phyloP scores from a whole-genome alignment of 53 echinoderm and acorn worm species.

The Crossaster papposus region DNA sequence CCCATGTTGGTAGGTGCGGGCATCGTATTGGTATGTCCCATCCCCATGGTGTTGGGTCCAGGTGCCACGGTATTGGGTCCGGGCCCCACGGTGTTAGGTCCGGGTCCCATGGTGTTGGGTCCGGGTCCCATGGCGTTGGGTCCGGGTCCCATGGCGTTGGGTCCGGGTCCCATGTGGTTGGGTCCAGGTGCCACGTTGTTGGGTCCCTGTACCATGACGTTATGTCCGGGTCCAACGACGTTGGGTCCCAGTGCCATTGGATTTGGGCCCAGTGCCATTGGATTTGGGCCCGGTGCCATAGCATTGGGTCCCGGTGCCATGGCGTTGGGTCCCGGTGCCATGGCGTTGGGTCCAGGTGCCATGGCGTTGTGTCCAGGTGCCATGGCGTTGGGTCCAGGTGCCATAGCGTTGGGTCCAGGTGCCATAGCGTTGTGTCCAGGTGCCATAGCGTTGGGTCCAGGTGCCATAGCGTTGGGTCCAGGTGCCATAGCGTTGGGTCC shows the following conservation, averaged over 20 bases:
- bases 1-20: constrained; percentile 5
- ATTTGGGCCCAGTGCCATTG: constrained; percentile 4
- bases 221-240: background rate
- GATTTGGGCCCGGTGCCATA: constrained; percentile 9
- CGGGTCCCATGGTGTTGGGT: constrained; percentile 8
- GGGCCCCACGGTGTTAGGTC: background rate
- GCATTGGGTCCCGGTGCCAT: too few species aligned
- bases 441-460: background rate
- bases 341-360: background rate
- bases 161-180: constrained; percentile 9
- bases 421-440: constrained; percentile 9
- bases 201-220: background rate
- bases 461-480: background rate
- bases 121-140: background rate
- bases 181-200: constrained; percentile 9
- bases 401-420: constrained; percentile 4
- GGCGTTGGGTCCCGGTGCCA: too few species aligned
- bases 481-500: background rate
- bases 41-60: constrained; percentile 7
- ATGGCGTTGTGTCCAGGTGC: constrained; percentile 17
- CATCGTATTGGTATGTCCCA: constrained; percentile 7
- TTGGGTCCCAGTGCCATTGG: background rate
- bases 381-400: constrained; percentile 6
- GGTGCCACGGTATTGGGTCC: constrained; percentile 7
- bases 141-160: constrained; percentile 7